These are phyloP conservation scores for Chironomus riparius DNA, from an alignment of 2,888 invertebrate genomes.

Conservation along the genomic window DNA sequence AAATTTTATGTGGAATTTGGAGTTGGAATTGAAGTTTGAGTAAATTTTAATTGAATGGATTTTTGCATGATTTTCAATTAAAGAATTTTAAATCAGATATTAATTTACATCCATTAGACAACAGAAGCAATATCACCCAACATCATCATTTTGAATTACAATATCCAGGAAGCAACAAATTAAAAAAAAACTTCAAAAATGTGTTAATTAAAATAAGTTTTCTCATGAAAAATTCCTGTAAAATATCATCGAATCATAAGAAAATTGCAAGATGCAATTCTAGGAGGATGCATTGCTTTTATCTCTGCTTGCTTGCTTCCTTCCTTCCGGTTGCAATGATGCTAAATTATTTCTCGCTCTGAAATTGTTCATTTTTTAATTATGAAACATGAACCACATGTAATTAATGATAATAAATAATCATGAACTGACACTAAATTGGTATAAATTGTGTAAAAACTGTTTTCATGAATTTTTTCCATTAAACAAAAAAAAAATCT, in stretches of 20 bases:
- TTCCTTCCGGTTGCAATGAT: neutral
- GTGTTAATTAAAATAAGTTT: neutral
- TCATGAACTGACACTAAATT: constrained; percentile 23
- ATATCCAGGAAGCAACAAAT: too few species aligned
- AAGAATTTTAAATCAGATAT: too few species aligned
- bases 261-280: neutral
- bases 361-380: neutral
- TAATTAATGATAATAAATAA: constrained; percentile 28
- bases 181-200: too few species aligned
- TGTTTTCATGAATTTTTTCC: neutral
- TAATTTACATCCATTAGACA: too few species aligned
- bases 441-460: constrained; percentile 18
- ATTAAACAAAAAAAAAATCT: neutral
- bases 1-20: too few species aligned
- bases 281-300: neutral
- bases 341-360: neutral
- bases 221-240: neutral
- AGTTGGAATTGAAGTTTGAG: too few species aligned
- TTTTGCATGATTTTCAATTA: too few species aligned
- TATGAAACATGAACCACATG: constrained; percentile 7
- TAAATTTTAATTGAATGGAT: too few species aligned
- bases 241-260: neutral
- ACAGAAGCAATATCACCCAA: too few species aligned
- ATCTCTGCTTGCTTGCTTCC: neutral
- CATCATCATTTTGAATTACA: too few species aligned